A percentile compares a stretch with the other conserved stretches of the same genome.
Evolutionary conservation across 2,113 vertebrate species (phyloP).

Genomic region (Rhadina sibilatrix): DNA sequence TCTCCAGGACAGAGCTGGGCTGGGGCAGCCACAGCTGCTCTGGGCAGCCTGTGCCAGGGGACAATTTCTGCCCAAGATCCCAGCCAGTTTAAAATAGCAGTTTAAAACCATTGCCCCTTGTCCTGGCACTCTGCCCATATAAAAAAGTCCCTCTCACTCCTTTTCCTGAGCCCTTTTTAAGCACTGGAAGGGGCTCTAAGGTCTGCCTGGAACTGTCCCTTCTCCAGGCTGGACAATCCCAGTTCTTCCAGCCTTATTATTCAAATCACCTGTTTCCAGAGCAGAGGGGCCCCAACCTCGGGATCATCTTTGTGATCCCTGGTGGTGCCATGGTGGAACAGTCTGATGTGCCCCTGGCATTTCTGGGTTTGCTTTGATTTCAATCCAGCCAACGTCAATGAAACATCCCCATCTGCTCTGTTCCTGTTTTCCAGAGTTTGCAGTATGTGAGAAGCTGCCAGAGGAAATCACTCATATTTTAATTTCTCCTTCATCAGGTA

Average conservation of each 20-base stretch:
- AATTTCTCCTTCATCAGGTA: neutral
- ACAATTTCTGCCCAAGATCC: neutral
- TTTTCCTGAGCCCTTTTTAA: neutral
- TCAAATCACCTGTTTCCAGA: neutral
- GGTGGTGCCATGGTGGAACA: fast-evolving
- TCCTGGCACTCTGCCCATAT: neutral
- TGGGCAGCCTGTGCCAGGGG: neutral
- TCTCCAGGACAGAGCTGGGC: neutral
- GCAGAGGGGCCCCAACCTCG: neutral
- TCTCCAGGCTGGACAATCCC: neutral
- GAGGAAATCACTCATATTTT: neutral
- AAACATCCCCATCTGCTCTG: neutral
- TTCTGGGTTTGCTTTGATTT: neutral
- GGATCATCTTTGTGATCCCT: neutral
- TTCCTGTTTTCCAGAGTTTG: neutral
- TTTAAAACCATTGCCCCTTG: neutral
- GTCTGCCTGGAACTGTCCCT: neutral
- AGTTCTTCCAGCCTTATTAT: neutral
- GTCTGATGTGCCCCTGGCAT: neutral
- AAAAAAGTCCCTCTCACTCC: neutral
- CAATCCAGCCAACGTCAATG: neutral
- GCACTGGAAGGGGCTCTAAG: neutral
- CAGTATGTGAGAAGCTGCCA: neutral
- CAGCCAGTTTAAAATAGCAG: fast-evolving
- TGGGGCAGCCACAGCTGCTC: neutral